Conservation (phyloP, 1,140 invertebrate genomes). For the Papilio xuthus region DNA sequence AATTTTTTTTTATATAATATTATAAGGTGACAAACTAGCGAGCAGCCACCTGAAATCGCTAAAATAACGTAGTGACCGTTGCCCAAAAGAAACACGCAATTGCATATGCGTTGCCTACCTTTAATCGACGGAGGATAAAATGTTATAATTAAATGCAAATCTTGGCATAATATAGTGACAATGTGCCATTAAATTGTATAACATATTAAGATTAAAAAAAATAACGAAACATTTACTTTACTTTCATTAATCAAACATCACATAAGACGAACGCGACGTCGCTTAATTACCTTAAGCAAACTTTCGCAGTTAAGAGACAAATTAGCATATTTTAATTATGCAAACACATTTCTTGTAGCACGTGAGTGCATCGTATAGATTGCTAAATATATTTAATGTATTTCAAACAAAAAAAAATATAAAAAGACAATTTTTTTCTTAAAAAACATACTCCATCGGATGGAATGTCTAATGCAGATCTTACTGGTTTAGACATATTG, state of each 20-base stretch:
- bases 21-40: too few relatives aligned
- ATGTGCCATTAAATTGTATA: not conserved
- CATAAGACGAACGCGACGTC: slow-evolving; percentile 8
- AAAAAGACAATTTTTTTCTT: too few relatives aligned
- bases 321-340: slow-evolving; percentile 26
- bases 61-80: too few relatives aligned
- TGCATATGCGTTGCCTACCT: too few relatives aligned
- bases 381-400: not conserved
- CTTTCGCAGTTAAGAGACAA: slow-evolving; percentile 18
- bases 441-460: too few relatives aligned
- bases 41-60: too few relatives aligned
- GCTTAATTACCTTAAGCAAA: slow-evolving; percentile 25
- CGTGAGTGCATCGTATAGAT: slow-evolving; percentile 14
- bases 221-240: not conserved
- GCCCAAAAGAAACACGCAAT: too few relatives aligned
- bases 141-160: too few relatives aligned
- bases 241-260: slow-evolving; percentile 25
- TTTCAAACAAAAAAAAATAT: not conserved
- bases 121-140: too few relatives aligned
- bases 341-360: slow-evolving; percentile 23
- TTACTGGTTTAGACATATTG: too few relatives aligned
- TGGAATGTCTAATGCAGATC: too few relatives aligned
- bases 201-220: not conserved
- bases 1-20: too few relatives aligned
- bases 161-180: not conserved